Evolutionary conservation across 1,140 invertebrate genomes (phyloP), one percentile per base, ranked within the genome.

Genomic region (Cecropterus lyciades): DNA sequence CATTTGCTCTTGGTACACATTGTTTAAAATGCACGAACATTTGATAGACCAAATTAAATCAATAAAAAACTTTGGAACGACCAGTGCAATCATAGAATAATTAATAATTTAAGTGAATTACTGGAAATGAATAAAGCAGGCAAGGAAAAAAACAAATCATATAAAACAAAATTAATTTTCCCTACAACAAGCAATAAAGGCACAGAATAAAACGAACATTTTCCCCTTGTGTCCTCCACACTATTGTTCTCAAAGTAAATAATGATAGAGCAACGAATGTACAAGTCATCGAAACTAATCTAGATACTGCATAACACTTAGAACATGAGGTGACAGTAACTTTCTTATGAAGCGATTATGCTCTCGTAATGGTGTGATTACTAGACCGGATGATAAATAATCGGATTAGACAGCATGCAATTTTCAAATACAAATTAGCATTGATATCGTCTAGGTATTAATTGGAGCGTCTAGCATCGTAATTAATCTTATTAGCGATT

Each of bases 211-310:
- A n/a, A n/a, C n/a, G n/a, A n/a, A n/a, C n/a, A n/a, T n/a, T n/a
- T n/a, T n/a, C n/a, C n/a, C n/a, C n/a, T n/a, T n/a, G n/a, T n/a
- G n/a, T n/a, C n/a, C n/a, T n/a, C n/a, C n/a, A n/a, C n/a, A n/a
- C 49, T 52, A 52, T 52, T 52, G 49, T 52, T 52, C 24, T 30
- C 15, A 70, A 67, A 70, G 71, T 46, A 48, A 16, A 30, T 53
- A 63, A 56, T 57, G 27, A 64, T 17, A 69, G 40, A 70, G 51
- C 27, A 62, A 48, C 20, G 43, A 68, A 62, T 40, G 56, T 52
- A 66, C 63, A 45, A 70, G 63, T 70, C 68, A 70, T 70, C 57
- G 33, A 49, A 68, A 43, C 63, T 62, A 57, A 70, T 70, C 68
- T 20, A 13, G 43, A 30, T 51, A 51, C 65, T 64, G 60, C 56